Evolutionary conservation across 2,797 vertebrate species (phyloP).

Genomic region (Cheirogaleus major): DNA sequence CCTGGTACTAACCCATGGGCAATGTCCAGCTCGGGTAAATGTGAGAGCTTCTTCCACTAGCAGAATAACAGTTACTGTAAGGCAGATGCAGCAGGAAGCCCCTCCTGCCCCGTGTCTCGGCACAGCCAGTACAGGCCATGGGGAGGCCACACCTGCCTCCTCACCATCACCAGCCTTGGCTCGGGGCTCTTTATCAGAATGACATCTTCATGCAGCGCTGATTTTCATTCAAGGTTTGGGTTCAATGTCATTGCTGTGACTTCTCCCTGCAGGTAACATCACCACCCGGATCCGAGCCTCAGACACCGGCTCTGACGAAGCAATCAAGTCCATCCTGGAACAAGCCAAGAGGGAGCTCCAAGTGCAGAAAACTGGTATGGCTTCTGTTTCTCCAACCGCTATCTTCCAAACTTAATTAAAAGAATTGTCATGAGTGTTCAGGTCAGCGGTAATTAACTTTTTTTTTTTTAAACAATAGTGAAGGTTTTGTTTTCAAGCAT

Average conservation of each 20-base stretch:
- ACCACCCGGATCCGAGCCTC: constrained; percentile 95
- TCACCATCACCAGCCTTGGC: background rate
- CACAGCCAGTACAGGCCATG: background rate
- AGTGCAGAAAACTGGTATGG: constrained; percentile 96
- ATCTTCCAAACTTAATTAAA: constrained; percentile 63
- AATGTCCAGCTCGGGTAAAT: background rate
- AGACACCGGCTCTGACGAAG: constrained; percentile 95
- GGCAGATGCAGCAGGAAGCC: background rate
- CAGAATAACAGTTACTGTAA: background rate
- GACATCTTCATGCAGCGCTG: background rate
- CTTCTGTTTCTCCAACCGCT: background rate
- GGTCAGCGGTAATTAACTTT: constrained; percentile 23
- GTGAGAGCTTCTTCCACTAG: constrained; percentile 18
- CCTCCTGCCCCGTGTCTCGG: background rate
- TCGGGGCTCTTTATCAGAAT: background rate
- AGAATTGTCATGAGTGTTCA: constrained; percentile 63
- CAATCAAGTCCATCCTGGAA: constrained; percentile 97
- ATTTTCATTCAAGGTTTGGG: background rate
- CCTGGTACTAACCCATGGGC: background rate
- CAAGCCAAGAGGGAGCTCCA: constrained; percentile 98
- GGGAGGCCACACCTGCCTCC: constrained; percentile 36
- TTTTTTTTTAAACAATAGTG: background rate
- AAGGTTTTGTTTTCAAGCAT: background rate
- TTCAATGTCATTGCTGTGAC: constrained; percentile 69
- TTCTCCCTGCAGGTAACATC: constrained; percentile 92